Percentiles rank a stretch among this genome's conserved stretches.
These are phyloP conservation scores for Arbacia lixula DNA, from an alignment of 53 echinoderm and acorn worm species.

Conservation along the genomic window DNA sequence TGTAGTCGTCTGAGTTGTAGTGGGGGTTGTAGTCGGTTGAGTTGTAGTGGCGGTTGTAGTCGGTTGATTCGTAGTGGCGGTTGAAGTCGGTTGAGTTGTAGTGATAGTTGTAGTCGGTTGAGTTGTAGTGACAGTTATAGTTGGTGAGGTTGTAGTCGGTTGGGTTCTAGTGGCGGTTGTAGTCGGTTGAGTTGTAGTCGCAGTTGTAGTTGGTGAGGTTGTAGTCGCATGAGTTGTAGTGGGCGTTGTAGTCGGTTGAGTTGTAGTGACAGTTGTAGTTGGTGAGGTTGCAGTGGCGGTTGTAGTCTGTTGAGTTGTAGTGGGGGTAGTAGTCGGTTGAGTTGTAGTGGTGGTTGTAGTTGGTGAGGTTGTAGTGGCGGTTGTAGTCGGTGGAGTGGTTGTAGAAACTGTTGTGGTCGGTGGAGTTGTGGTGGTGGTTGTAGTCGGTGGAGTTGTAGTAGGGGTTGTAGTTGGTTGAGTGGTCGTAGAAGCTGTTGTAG, in stretches of 20 bases:
- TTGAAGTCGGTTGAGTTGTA: background rate
- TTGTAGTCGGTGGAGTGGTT: background rate
- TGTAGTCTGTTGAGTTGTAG: background rate
- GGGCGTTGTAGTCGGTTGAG: background rate
- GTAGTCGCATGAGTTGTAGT: background rate
- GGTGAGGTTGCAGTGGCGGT: background rate
- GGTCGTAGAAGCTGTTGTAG: background rate
- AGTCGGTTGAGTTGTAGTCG: background rate
- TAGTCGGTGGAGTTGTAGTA: background rate
- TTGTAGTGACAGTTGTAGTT: background rate
- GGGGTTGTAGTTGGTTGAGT: background rate
- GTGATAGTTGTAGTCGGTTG: background rate
- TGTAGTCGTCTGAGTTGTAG: background rate
- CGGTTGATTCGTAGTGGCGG: background rate
- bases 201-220: background rate
- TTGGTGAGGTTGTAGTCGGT: background rate
- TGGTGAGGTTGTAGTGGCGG: background rate
- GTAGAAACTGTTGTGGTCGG: constrained; percentile 5
- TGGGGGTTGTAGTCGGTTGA: background rate
- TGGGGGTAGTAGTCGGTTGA: background rate
- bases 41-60: background rate
- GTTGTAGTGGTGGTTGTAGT: background rate
- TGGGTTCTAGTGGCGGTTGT: too few species aligned
- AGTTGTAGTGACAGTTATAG: background rate
- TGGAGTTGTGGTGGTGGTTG: background rate